A percentile compares a stretch with the other conserved stretches of the same genome.
Evolutionary conservation across 2,888 invertebrate genomes (phyloP).

Genomic region (Tenthredo scrophulariae): DNA sequence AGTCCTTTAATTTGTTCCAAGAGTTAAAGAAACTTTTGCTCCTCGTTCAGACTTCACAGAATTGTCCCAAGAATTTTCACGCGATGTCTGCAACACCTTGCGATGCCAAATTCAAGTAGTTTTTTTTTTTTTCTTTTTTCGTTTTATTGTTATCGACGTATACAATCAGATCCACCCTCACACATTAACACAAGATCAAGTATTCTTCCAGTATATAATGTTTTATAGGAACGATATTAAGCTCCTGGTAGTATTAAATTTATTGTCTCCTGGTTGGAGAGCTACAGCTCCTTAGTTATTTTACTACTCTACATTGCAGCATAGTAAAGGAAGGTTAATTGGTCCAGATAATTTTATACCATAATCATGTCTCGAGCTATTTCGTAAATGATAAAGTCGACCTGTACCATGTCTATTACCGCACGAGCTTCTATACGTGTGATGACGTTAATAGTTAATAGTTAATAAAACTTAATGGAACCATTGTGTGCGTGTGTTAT

Average conservation of each 20-base stretch:
- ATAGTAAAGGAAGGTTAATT: slow-evolving; percentile 19
- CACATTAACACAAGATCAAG: neutral
- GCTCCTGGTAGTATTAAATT: neutral
- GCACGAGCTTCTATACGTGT: neutral
- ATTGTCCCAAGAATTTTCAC: neutral
- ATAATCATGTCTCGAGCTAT: neutral
- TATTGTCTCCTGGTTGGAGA: neutral
- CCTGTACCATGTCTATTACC: neutral
- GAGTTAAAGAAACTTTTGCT: slow-evolving; percentile 23
- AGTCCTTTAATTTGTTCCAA: slow-evolving; percentile 6
- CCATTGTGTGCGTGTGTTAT: slow-evolving; percentile 40
- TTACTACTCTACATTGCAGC: slow-evolving; percentile 10
- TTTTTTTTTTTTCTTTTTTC: no score
- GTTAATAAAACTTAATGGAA: slow-evolving; percentile 47
- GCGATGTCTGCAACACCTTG: neutral
- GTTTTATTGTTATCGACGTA: no score
- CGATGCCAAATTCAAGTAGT: neutral
- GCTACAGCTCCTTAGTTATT: neutral
- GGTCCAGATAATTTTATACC: neutral
- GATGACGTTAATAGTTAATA: slow-evolving; percentile 51
- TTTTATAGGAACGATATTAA: neutral
- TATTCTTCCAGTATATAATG: neutral
- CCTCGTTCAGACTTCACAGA: neutral
- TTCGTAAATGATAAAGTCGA: slow-evolving; percentile 10
- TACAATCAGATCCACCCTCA: no score